A percentile compares a stretch with the other conserved stretches of the same genome.
phyloP scores from a whole-genome alignment of 2,113 vertebrate species.

The Eidolon helvum region DNA sequence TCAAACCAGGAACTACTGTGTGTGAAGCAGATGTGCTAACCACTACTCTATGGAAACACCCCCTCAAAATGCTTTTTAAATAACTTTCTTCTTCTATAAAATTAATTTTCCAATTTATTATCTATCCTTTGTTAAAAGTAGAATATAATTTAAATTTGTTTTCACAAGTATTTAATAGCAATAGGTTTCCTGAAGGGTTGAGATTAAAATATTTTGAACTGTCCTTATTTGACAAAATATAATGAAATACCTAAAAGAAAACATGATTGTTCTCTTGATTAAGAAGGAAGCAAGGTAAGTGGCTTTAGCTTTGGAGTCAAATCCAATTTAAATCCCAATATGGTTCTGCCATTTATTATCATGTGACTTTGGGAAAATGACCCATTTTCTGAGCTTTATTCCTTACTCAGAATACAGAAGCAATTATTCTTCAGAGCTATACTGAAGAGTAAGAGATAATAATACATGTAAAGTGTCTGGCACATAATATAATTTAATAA shows the following conservation, averaged over 20 bases:
- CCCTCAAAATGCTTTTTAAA: neutral
- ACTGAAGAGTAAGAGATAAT: neutral
- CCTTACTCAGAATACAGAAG: neutral
- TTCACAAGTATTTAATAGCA: neutral
- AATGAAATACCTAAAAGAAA: neutral
- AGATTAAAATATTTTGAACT: constrained; percentile 13
- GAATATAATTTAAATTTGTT: neutral
- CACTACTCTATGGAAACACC: too few species aligned
- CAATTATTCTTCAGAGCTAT: neutral
- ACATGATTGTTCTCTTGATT: neutral
- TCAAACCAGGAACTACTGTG: too few species aligned
- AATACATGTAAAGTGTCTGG: neutral
- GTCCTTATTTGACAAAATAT: neutral
- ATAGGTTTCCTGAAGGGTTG: neutral
- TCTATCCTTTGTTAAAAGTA: neutral
- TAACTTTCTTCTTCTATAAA: neutral
- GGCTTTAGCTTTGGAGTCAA: neutral
- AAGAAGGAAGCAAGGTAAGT: neutral
- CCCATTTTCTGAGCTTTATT: neutral
- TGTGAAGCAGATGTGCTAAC: too few species aligned
- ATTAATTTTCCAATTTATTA: neutral
- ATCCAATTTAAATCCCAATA: neutral
- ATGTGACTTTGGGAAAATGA: neutral
- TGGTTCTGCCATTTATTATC: neutral
- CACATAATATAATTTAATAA: neutral